Evolutionary conservation across 64 coral and sea anemone species (phyloP), one percentile per base, ranked within the genome.

Genomic region (Pocillopora verrucosa): DNA sequence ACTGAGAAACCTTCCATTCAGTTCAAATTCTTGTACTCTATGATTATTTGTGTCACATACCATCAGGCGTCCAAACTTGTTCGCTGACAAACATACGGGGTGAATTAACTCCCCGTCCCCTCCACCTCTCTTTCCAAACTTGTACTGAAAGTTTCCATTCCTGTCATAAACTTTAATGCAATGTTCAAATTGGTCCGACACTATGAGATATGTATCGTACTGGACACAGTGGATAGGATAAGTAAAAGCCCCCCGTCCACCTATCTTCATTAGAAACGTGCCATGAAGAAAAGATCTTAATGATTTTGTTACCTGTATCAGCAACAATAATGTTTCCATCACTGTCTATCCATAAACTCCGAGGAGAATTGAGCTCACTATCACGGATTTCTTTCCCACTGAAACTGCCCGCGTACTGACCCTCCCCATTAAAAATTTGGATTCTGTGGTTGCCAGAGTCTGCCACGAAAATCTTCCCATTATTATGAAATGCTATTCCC

Each of bases 391-490:
- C 80, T 20, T 38, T 65, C 30, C 61, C 59, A 19, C 61, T 60
- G 56, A 96, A 37, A 20, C 72, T 90, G 17, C 75, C 64, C 13
- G 80, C 59, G 73, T 85, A 96, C 19, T 87, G 12, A 6, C 94
- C 94, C 13, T 25, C 79, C 15, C 77, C 69, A 59, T 61, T 87
- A 74, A 93, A 96, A 17, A 92, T 72, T 16, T 92, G 90, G 13
- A 96, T 76, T 16, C 90, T 72, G 25, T 93, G 90, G 35, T 89
- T 90, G 3, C 78, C 80, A 6, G 80, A 72, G 83, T 96, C 94
- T 7, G 90, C 51, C 10, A 96, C 87, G n/a, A 92, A 24, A 26
- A 96, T 80, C n/a, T 93, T 96, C 17, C 72, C 56, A 16, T 89
- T 78, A 13, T 90, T 76, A 68, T 90, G 87, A 34, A 90, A 82